A percentile compares a stretch with the other conserved stretches of the same genome.
These are phyloP conservation scores for Rhabdophis nuchalis DNA, from an alignment of 2,797 vertebrate species.

Conservation along the genomic window DNA sequence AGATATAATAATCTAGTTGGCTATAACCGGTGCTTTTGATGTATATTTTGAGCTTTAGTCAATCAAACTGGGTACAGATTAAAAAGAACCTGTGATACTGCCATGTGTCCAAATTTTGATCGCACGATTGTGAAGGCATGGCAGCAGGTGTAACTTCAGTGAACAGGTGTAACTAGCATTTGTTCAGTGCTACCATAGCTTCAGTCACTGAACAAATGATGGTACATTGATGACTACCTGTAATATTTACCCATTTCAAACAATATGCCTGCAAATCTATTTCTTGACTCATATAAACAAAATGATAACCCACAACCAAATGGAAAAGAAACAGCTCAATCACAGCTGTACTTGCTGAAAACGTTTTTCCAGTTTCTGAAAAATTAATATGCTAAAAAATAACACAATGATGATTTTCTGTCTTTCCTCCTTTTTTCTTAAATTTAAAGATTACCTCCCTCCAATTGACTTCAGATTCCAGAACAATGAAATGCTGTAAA, in stretches of 20 bases:
- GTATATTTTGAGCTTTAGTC: not conserved
- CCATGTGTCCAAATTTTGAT: not conserved
- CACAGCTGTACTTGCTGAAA: not conserved
- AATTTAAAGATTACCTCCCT: not conserved
- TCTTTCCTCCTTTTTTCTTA: not conserved
- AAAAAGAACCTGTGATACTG: not conserved
- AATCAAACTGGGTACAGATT: not conserved
- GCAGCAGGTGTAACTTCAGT: not conserved
- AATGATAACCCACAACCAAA: not conserved
- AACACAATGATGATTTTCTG: not conserved
- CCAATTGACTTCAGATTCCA: not conserved
- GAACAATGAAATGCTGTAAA: not conserved
- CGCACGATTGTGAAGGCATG: not conserved
- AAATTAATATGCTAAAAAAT: not conserved
- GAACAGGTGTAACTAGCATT: not conserved
- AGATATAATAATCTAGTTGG: not conserved
- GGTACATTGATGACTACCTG: not conserved
- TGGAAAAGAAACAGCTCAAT: not conserved
- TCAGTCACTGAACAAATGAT: not conserved
- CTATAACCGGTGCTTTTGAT: not conserved
- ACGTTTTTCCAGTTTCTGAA: not conserved
- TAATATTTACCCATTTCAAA: not conserved
- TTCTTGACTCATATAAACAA: not conserved
- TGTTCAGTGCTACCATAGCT: not conserved
- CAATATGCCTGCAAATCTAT: not conserved